Conservation (phyloP, 1,140 invertebrate species). For the Nylanderia fulva region DNA sequence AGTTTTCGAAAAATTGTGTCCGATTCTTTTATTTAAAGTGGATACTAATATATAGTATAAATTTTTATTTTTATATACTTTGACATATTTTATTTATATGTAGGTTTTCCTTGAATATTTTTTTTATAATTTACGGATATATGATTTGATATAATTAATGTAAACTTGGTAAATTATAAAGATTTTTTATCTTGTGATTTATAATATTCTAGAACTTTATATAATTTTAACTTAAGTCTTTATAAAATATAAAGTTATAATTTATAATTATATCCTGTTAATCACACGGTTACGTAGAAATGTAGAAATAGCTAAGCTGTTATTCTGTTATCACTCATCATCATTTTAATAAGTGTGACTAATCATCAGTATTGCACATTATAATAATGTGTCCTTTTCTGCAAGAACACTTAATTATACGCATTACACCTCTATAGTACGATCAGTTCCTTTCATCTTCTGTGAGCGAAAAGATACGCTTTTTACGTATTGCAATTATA, state of each 20-base stretch:
- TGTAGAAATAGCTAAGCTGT: slow-evolving; percentile 32
- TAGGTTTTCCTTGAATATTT: too few relatives aligned
- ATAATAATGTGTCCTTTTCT: neutral
- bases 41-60: neutral
- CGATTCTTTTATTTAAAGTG: neutral
- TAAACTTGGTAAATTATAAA: neutral
- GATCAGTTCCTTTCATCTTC: neutral
- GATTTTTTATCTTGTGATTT: neutral
- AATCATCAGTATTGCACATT: neutral
- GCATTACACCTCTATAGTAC: neutral
- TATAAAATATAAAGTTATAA: neutral
- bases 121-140: neutral
- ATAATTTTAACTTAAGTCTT: neutral
- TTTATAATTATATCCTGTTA: neutral
- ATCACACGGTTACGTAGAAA: slow-evolving; percentile 2
- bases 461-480: neutral
- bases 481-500: neutral
- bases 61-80: neutral
- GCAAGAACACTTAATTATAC: neutral
- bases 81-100: neutral
- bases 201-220: neutral
- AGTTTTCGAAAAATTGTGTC: neutral
- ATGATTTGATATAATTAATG: neutral
- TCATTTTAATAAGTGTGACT: neutral
- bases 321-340: slow-evolving; percentile 16